Evolutionary conservation across 2,888 invertebrate species (phyloP), one percentile per base, ranked within the genome.

Genomic region (Dicyrtoma fusca): DNA sequence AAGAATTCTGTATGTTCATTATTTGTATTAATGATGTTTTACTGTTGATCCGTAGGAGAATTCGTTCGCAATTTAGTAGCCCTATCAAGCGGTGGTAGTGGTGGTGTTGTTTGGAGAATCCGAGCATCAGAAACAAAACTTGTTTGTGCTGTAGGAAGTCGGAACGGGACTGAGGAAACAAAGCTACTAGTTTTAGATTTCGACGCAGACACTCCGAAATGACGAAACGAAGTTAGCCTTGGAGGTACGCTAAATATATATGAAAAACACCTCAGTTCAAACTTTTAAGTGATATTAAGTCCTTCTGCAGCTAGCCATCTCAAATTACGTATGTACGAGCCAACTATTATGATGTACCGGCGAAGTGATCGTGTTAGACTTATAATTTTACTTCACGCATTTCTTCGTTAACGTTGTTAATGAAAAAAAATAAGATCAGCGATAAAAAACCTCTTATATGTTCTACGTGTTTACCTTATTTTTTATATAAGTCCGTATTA

Each of bases 41-140:
- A 6, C 13, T 34, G 8, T 64, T 64, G 11, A 21, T 72, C 82
- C 81, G 3, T 81, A 87, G 87, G 90, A 75, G 95, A 95, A 82
- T 98, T 98, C 84, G 92, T 99, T 78, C 89, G 98, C 76, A 96
- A 99, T 86, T 88, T 99, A 76, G 95, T 99, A 73, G 90, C 94
- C 53, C 86, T 99, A 76, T 91, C 92, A 74, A 95, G 95, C 78
- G 97, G 97, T 25, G 97, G 97, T 1, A 94, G 94, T 59, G 99
- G 99, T 1, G 99, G 98, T 59, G 99, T 99, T 21, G 98, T 99
- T 14, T 99, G 99, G 99, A 89, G 98, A 62, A 96, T 99, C 77
- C 87, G 92, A 73, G 96, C 97, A 69, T 96, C 93, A 81, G 92
- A 96, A 82, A 97, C 97, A 21, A 96, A 97, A 84, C 88, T 99